Percentiles rank a stretch among this genome's conserved stretches.
Conservation (phyloP, 2,797 vertebrate genomes). For the Megalops cyprinoides region DNA sequence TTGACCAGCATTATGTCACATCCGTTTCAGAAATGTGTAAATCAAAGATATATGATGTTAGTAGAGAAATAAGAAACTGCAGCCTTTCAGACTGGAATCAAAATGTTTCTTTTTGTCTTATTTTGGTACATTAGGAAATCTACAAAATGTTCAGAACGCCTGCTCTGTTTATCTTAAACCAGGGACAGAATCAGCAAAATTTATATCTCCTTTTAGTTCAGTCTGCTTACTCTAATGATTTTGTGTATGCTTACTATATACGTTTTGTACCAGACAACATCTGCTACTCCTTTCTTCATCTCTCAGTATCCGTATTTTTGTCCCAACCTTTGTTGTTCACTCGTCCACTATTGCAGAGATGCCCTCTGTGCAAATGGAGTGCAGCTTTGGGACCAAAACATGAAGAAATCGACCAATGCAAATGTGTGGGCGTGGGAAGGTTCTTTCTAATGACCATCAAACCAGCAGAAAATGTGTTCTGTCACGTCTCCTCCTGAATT, state of each 20-base stretch:
- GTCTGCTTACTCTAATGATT: background rate
- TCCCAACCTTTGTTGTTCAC: too few relatives aligned
- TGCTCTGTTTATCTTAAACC: background rate
- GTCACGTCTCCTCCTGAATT: conserved; percentile 57
- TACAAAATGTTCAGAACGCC: background rate
- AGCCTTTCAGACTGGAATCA: too few relatives aligned
- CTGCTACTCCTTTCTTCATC: background rate
- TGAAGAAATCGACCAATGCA: background rate
- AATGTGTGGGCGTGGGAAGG: background rate
- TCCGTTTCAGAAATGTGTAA: background rate
- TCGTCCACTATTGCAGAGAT: background rate
- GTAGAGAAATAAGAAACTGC: too few relatives aligned
- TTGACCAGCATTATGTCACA: too few relatives aligned
- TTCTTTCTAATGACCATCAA: background rate
- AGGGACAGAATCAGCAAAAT: background rate
- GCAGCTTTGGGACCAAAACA: too few relatives aligned
- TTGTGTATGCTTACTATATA: background rate
- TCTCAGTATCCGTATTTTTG: background rate
- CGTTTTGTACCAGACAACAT: background rate
- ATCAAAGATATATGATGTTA: too few relatives aligned
- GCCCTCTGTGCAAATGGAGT: background rate
- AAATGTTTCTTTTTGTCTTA: too few relatives aligned
- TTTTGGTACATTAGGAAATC: too few relatives aligned
- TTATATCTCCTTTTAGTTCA: background rate
- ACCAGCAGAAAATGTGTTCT: conserved; percentile 37